Conservation (phyloP, 2,888 invertebrate genomes). For the Blastobasis adustella region DNA sequence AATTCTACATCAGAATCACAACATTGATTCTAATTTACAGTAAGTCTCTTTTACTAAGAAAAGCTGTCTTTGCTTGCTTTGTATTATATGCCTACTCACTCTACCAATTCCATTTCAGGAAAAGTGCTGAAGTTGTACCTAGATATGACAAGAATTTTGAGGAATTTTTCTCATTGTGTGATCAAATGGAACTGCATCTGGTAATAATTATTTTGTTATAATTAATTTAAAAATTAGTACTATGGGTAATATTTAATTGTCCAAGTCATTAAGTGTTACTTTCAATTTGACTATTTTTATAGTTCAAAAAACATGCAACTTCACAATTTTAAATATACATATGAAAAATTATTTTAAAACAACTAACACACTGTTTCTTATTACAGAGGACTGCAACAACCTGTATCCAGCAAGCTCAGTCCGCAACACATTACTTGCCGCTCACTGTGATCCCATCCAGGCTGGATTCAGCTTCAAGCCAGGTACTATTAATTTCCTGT, state of each 20-base stretch:
- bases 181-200: constrained; percentile 95
- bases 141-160: constrained; percentile 93
- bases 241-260: too few relatives aligned
- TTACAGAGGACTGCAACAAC: constrained; percentile 88
- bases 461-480: constrained; percentile 81
- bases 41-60: constrained; percentile 56
- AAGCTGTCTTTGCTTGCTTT: too few relatives aligned
- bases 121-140: constrained; percentile 83
- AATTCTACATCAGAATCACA: constrained; percentile 89
- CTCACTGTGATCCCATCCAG: constrained; percentile 84
- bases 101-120: constrained; percentile 66
- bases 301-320: too few relatives aligned
- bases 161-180: constrained; percentile 95
- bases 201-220: constrained; percentile 57
- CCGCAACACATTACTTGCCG: constrained; percentile 88
- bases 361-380: too few relatives aligned
- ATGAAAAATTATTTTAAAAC: too few relatives aligned
- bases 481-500: constrained; percentile 27
- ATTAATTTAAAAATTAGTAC: not conserved
- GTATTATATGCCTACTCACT: not conserved
- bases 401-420: constrained; percentile 88
- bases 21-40: constrained; percentile 87
- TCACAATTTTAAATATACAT: too few relatives aligned
- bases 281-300: too few relatives aligned
- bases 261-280: too few relatives aligned